Conservation (phyloP, 2,113 vertebrate genomes). For the Macrotus californicus region DNA sequence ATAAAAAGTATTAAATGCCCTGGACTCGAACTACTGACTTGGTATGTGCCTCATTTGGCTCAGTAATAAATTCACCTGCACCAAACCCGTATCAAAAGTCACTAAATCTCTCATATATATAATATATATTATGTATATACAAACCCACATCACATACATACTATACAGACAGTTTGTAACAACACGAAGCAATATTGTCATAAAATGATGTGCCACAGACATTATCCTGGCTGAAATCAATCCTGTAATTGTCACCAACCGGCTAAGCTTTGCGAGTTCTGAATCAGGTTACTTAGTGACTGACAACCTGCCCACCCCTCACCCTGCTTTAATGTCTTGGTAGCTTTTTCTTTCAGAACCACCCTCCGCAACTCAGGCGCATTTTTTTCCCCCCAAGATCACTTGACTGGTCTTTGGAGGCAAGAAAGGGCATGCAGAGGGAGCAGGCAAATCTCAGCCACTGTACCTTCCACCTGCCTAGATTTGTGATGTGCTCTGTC, state of each 20-base stretch:
- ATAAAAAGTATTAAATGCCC: constrained; percentile 69
- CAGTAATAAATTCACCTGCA: constrained; percentile 75
- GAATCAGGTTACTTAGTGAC: not conserved
- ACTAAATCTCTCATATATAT: constrained; percentile 71
- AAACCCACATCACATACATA: constrained; percentile 66
- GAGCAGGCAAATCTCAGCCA: constrained; percentile 17
- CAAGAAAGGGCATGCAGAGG: constrained; percentile 28
- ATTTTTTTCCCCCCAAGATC: constrained; percentile 38
- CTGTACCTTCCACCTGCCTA: constrained; percentile 52
- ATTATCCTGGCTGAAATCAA: constrained; percentile 2
- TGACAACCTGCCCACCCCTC: not conserved
- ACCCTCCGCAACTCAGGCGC: not conserved
- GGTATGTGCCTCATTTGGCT: constrained; percentile 63
- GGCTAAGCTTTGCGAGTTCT: not conserved
- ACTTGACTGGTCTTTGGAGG: constrained; percentile 48
- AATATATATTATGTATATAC: constrained; percentile 70
- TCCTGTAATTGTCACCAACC: constrained; percentile 20
- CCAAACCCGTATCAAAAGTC: constrained; percentile 79
- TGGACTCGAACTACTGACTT: constrained; percentile 59
- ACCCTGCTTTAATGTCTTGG: constrained; percentile 13
- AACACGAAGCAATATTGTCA: constrained; percentile 62
- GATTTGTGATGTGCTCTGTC: constrained; percentile 39
- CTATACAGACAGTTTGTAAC: constrained; percentile 74
- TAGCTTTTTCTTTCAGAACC: constrained; percentile 18
- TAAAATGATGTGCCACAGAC: constrained; percentile 44